A percentile compares a stretch with the other conserved stretches of the same genome.
Conservation (phyloP, 1,140 invertebrate species). For the Goniozus legneri region DNA sequence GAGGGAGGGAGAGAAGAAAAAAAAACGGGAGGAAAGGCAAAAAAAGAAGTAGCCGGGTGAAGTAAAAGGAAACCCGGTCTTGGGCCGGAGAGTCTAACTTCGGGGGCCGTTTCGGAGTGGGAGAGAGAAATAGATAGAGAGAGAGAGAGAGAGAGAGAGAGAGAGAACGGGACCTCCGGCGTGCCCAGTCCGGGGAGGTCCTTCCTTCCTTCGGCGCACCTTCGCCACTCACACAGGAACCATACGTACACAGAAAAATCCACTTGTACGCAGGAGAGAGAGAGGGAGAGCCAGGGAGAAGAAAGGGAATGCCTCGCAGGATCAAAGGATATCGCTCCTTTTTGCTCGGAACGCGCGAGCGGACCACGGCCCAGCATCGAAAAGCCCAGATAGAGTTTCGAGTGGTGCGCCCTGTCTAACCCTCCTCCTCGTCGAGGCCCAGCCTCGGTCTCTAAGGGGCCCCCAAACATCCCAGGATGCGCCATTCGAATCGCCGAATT, state of each 20-base stretch:
- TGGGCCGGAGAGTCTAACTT: conserved; percentile 13
- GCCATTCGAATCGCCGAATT: too few relatives aligned
- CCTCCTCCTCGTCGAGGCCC: background rate
- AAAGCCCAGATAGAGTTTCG: conserved; percentile 29
- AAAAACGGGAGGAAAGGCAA: too few relatives aligned
- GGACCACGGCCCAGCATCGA: conserved; percentile 15
- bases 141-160: conserved; percentile 15
- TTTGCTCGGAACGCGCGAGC: conserved; percentile 25
- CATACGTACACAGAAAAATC: conserved; percentile 10
- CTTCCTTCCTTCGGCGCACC: conserved; percentile 30
- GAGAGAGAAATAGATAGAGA: conserved; percentile 8
- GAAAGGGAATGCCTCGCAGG: conserved; percentile 32
- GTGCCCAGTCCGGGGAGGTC: conserved; percentile 43
- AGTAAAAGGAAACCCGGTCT: conserved; percentile 25
- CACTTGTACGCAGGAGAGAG: background rate
- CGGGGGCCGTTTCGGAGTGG: background rate
- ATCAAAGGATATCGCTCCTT: conserved; percentile 37
- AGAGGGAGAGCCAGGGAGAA: conserved; percentile 24
- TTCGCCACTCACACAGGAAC: conserved; percentile 8
- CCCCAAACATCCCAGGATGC: too few relatives aligned
- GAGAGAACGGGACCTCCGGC: conserved; percentile 36
- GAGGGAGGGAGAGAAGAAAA: too few relatives aligned
- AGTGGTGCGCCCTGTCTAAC: background rate
- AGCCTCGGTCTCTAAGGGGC: too few relatives aligned
- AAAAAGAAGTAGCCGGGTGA: background rate